A percentile compares a stretch with the other conserved stretches of the same genome.
These are phyloP conservation scores for Sebastes iracundus DNA, from an alignment of 2,797 vertebrate species.

Conservation along the genomic window DNA sequence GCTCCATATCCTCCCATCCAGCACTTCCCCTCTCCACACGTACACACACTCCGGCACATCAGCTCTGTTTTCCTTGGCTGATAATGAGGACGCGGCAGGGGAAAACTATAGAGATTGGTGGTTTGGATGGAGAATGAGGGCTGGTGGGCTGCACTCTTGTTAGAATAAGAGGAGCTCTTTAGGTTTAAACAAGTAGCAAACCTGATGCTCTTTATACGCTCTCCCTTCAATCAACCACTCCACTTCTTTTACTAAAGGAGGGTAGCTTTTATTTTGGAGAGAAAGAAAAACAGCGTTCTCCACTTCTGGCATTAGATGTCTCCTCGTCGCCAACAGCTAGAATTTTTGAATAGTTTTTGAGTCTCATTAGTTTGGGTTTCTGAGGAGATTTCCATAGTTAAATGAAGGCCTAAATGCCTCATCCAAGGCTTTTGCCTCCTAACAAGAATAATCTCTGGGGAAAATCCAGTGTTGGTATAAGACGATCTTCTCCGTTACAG, in stretches of 20 bases:
- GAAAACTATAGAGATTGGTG: conserved; percentile 32
- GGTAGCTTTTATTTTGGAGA: conserved; percentile 8
- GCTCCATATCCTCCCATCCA: conserved; percentile 12
- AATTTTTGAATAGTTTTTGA: background rate
- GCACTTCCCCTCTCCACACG: conserved; percentile 15
- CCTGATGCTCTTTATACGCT: conserved; percentile 24
- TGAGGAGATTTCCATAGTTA: background rate
- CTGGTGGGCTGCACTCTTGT: conserved; percentile 31
- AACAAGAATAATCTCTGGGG: background rate
- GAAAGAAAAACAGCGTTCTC: conserved; percentile 9
- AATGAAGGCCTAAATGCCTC: background rate
- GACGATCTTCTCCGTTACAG: background rate
- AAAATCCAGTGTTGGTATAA: background rate
- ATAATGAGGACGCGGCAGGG: conserved; percentile 65
- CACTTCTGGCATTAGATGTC: background rate
- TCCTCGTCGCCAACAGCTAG: background rate
- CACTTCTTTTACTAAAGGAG: conserved; percentile 15
- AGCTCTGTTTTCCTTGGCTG: conserved; percentile 52
- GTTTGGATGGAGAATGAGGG: conserved; percentile 31
- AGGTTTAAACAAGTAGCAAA: conserved; percentile 40
- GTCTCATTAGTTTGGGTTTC: conserved; percentile 23
- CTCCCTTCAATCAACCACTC: conserved; percentile 16
- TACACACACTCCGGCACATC: conserved; percentile 22
- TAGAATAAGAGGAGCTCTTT: conserved; percentile 40
- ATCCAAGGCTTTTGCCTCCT: background rate